These are phyloP conservation scores for Pavo muticus DNA, from an alignment of 2,113 vertebrate genomes.

Conservation along the genomic window DNA sequence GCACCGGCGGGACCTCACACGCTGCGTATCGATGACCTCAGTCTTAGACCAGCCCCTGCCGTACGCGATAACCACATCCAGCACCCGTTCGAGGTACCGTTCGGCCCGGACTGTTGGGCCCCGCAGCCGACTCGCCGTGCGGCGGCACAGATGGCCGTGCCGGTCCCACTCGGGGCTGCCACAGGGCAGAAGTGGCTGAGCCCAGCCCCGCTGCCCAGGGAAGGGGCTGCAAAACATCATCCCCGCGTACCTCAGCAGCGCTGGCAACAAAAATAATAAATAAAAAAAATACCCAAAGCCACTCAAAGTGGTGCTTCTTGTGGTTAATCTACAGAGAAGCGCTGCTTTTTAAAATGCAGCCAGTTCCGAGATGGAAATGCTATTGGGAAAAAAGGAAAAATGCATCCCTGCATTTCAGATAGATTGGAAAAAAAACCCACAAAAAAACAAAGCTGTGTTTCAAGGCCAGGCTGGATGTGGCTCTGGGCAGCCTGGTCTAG, in stretches of 20 bases:
- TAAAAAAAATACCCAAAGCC: neutral
- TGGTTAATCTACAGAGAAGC: neutral
- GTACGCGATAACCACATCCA: fast-evolving
- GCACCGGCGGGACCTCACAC: neutral
- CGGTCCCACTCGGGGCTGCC: neutral
- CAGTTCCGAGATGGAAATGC: neutral
- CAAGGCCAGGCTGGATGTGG: no score
- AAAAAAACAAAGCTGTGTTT: neutral
- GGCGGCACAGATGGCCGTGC: no score
- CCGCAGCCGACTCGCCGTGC: no score
- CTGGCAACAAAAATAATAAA: neutral
- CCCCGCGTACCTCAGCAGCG: neutral
- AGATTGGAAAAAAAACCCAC: no score
- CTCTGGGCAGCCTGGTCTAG: no score
- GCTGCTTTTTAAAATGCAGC: neutral
- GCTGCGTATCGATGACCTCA: fast-evolving
- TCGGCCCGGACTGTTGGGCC: neutral
- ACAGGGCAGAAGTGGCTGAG: neutral
- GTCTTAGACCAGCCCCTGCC: neutral
- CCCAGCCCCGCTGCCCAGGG: neutral
- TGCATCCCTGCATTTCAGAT: neutral
- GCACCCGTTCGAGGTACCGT: neutral
- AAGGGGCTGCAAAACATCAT: neutral
- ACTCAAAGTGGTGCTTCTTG: neutral
- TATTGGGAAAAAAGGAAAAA: neutral